phyloP scores from a whole-genome alignment of 2,113 vertebrate genomes.

The Gavialis gangeticus region DNA sequence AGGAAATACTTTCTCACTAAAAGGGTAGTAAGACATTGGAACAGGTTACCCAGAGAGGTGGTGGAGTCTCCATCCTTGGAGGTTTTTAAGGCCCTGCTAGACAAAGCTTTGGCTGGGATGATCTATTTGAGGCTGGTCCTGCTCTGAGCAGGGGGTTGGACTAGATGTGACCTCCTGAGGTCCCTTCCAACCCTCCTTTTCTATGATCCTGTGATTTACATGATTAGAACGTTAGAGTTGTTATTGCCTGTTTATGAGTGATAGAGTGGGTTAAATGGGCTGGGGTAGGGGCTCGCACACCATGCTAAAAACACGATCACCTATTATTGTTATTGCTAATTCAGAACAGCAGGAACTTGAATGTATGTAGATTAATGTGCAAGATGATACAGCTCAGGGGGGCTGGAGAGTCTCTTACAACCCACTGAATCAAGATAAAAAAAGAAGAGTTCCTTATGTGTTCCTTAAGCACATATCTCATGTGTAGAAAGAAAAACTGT shows the following conservation, averaged over 20 bases:
- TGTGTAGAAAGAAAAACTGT: constrained; percentile 41
- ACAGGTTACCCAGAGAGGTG: too few relatives aligned
- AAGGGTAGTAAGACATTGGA: too few relatives aligned
- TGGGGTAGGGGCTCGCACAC: neutral
- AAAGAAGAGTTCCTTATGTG: neutral
- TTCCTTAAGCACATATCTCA: constrained; percentile 56
- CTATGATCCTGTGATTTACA: neutral
- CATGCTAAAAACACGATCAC: neutral
- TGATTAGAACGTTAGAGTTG: neutral
- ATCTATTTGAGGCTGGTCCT: too few relatives aligned
- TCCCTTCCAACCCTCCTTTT: too few relatives aligned
- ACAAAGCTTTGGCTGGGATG: too few relatives aligned
- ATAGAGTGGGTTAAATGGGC: neutral
- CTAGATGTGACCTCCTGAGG: too few relatives aligned
- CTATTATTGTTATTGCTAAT: neutral
- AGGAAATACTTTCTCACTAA: too few relatives aligned
- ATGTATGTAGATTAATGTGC: constrained; percentile 19
- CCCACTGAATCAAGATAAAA: constrained; percentile 4
- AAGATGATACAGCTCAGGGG: neutral
- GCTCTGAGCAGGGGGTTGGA: too few relatives aligned
- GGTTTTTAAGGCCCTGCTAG: too few relatives aligned
- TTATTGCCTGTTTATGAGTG: neutral
- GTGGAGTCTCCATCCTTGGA: too few relatives aligned
- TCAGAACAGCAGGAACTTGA: neutral
- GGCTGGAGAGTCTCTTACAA: constrained; percentile 25